phyloP scores from a whole-genome alignment of 2,888 invertebrate genomes.

The Melitaea athalia region DNA sequence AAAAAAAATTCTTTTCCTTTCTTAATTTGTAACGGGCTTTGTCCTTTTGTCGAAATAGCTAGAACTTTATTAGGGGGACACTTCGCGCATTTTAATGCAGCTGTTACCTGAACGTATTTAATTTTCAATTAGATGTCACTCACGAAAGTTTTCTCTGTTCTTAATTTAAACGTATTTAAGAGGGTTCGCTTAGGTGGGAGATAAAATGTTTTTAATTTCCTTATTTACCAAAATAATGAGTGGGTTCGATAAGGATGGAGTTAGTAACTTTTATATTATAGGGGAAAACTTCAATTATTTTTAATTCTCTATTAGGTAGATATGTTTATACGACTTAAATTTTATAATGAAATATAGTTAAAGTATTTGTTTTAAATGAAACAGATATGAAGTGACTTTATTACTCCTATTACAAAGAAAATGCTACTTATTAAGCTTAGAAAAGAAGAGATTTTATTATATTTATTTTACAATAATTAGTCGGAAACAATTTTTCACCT shows the following conservation, averaged over 20 bases:
- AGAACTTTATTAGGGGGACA: slow-evolving; percentile 24
- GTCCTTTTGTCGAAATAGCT: slow-evolving; percentile 27
- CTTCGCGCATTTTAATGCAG: slow-evolving; percentile 32
- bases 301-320: too few species aligned
- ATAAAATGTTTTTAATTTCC: slow-evolving; percentile 19
- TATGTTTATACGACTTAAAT: too few species aligned
- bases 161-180: slow-evolving; percentile 30
- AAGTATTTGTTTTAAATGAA: too few species aligned
- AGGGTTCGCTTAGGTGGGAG: slow-evolving; percentile 16
- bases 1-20: slow-evolving; percentile 56
- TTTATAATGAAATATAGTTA: too few species aligned
- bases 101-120: slow-evolving; percentile 34
- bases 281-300: not conserved
- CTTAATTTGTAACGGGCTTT: slow-evolving; percentile 48
- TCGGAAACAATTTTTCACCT: not conserved
- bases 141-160: slow-evolving; percentile 31
- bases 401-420: too few species aligned
- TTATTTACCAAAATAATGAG: slow-evolving; percentile 6
- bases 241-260: not conserved
- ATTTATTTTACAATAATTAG: not conserved
- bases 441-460: too few species aligned
- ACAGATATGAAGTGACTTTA: too few species aligned
- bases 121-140: slow-evolving; percentile 37
- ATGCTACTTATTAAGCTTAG: too few species aligned
- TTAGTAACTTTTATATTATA: not conserved